Conservation (phyloP, 2,113 vertebrate genomes). For the Benthochromis sp. region DNA sequence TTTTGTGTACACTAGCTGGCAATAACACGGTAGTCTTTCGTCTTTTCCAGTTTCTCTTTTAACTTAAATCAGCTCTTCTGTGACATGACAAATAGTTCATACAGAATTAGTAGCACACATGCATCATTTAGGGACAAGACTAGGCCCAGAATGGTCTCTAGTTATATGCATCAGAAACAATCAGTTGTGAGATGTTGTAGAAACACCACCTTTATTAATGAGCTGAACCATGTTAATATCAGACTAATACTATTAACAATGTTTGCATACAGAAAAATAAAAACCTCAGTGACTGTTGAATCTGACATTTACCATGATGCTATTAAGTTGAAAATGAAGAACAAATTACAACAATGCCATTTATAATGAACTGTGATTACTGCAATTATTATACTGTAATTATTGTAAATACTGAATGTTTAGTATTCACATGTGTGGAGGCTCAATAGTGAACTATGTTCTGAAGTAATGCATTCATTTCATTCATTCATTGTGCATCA, state of each 20-base stretch:
- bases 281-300: neutral
- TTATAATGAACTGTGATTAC: conserved; percentile 39
- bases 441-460: neutral
- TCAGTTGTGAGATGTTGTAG: neutral
- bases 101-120: neutral
- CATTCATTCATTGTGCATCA: neutral
- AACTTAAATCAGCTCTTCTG: neutral
- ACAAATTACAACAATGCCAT: conserved; percentile 26
- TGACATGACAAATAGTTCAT: neutral
- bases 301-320: conserved; percentile 17
- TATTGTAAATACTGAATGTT: conserved; percentile 39
- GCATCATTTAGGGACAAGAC: neutral
- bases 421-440: neutral
- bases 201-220: neutral
- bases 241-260: neutral
- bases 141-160: neutral
- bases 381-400: conserved; percentile 25
- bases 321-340: conserved; percentile 14
- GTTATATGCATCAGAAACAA: neutral
- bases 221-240: neutral
- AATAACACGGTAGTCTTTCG: neutral
- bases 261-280: neutral
- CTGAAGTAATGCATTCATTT: neutral
- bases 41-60: neutral
- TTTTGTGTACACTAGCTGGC: neutral